These are phyloP conservation scores for Phoenicopterus ruber DNA, from an alignment of 2,113 vertebrate species.

Conservation along the genomic window DNA sequence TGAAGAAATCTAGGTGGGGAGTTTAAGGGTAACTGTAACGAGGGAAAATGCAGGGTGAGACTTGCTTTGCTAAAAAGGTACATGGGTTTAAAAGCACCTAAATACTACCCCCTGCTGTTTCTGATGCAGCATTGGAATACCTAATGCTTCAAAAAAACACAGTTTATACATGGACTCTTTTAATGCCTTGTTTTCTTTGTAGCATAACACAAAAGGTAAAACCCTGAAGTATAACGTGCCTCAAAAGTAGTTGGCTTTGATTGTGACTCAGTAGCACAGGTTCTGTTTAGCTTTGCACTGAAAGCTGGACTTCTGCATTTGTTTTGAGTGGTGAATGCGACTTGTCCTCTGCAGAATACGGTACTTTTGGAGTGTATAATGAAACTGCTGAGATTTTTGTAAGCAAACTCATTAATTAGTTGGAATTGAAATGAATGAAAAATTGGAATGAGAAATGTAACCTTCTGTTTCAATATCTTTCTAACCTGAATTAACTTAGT, in stretches of 20 bases:
- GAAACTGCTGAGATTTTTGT: background rate
- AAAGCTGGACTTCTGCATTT: background rate
- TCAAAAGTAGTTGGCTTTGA: background rate
- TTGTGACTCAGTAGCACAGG: background rate
- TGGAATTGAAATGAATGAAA: background rate
- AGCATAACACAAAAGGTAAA: background rate
- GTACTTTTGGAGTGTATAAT: background rate
- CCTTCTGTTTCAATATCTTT: background rate
- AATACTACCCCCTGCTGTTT: constrained; percentile 56
- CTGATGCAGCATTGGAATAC: background rate
- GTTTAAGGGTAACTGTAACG: background rate
- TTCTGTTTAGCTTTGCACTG: background rate
- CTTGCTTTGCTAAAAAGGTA: background rate
- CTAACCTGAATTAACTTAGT: background rate
- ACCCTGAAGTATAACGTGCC: background rate
- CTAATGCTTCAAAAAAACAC: background rate
- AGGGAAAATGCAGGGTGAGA: background rate
- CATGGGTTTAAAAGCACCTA: constrained; percentile 5
- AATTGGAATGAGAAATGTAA: background rate
- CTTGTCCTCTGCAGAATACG: background rate
- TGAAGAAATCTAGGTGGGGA: background rate
- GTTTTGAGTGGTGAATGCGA: background rate
- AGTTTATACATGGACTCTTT: background rate
- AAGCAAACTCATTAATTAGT: background rate
- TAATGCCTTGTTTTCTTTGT: background rate